Evolutionary conservation across 2,888 invertebrate genomes (phyloP).

Genomic region (Phortica magna): DNA sequence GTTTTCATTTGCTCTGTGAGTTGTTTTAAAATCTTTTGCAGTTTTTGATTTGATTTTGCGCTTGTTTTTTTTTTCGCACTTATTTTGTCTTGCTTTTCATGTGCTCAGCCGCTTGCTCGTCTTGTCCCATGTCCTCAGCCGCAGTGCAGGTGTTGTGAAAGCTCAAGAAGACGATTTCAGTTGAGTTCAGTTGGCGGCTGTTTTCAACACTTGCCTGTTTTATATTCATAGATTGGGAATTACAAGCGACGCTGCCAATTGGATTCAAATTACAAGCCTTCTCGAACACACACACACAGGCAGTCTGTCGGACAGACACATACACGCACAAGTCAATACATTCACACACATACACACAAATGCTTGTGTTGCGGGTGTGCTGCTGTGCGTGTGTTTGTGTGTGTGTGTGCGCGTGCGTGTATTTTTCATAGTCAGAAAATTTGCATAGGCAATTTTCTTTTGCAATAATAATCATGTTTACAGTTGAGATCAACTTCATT

Average conservation of each 20-base stretch:
- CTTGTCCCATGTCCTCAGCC: not conserved
- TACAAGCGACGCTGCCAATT: conserved; percentile 68
- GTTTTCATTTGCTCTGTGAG: conserved; percentile 64
- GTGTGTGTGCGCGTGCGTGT: no score
- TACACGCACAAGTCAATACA: conserved; percentile 58
- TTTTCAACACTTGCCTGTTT: conserved; percentile 60
- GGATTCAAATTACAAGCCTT: conserved; percentile 41
- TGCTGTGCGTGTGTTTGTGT: conserved; percentile 33
- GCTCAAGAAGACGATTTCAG: not conserved
- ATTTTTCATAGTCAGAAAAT: conserved; percentile 7
- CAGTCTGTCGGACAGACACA: conserved; percentile 54
- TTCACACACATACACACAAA: conserved; percentile 35
- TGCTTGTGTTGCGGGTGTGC: conserved; percentile 43
- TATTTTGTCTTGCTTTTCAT: not conserved
- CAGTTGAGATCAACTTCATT: not conserved
- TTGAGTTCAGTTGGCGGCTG: conserved; percentile 48
- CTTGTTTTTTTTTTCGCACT: not conserved
- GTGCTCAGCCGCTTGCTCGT: not conserved
- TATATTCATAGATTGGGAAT: conserved; percentile 72
- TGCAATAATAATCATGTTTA: not conserved
- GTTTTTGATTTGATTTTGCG: not conserved
- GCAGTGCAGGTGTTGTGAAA: not conserved
- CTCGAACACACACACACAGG: conserved; percentile 44
- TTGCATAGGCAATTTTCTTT: conserved; percentile 40
- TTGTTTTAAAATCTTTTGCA: not conserved